A percentile compares a stretch with the other conserved stretches of the same genome.
Evolutionary conservation across 1,140 invertebrate genomes (phyloP).

Genomic region (Centruroides vittatus): DNA sequence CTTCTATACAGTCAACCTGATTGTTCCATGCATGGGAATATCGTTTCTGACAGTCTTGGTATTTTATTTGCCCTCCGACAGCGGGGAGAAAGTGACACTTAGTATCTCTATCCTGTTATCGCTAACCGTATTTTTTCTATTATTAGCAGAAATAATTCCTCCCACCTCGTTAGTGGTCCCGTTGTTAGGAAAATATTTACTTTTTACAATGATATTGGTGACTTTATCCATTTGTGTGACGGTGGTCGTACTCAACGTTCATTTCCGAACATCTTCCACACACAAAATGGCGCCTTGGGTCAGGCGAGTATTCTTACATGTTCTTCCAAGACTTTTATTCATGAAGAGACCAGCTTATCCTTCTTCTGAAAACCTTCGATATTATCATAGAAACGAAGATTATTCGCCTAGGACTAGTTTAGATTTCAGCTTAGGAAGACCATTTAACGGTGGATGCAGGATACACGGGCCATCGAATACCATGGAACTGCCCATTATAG

Average conservation of each 20-base stretch:
- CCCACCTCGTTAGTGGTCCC: slow-evolving; percentile 94
- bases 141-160: slow-evolving; percentile 96
- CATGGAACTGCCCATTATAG: neutral
- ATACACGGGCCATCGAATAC: slow-evolving; percentile 6
- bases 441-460: slow-evolving; percentile 5
- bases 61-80: slow-evolving; percentile 96
- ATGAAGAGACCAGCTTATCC: slow-evolving; percentile 27
- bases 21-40: slow-evolving; percentile 89
- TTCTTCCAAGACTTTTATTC: slow-evolving; percentile 52
- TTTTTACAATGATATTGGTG: slow-evolving; percentile 98
- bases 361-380: slow-evolving; percentile 1
- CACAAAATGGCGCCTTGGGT: slow-evolving; percentile 89
- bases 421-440: slow-evolving; percentile 2
- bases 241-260: slow-evolving; percentile 96
- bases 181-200: slow-evolving; percentile 89
- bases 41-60: slow-evolving; percentile 95
- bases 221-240: slow-evolving; percentile 93
- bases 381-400: too few relatives aligned
- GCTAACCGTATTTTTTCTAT: slow-evolving; percentile 96
- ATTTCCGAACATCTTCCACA: slow-evolving; percentile 95
- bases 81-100: slow-evolving; percentile 71
- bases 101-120: slow-evolving; percentile 80
- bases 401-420: slow-evolving; percentile 1
- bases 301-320: slow-evolving; percentile 67
- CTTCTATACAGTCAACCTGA: slow-evolving; percentile 94